These are phyloP conservation scores for Portunus trituberculatus DNA, from an alignment of 1,140 invertebrate genomes.

Conservation along the genomic window DNA sequence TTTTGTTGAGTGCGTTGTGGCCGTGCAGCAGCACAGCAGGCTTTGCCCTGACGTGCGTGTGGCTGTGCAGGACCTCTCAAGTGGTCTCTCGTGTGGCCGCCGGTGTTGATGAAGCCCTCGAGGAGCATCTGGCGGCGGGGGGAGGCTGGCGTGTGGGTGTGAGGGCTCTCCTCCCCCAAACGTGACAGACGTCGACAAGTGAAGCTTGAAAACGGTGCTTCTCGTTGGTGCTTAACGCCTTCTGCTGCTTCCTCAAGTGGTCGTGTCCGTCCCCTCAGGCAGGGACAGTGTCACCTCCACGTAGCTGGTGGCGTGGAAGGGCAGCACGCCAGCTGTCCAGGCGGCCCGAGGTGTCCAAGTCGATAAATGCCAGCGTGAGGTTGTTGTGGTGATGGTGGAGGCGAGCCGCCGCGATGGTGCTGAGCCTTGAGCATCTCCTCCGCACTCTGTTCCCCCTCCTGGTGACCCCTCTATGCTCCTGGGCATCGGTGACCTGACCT, in stretches of 20 bases:
- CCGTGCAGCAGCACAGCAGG: slow-evolving; percentile 10
- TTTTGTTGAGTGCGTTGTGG: slow-evolving; percentile 68
- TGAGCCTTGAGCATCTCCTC: slow-evolving; percentile 63
- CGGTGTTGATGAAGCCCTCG: slow-evolving; percentile 7
- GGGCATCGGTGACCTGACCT: slow-evolving; percentile 74
- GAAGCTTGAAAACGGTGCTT: slow-evolving; percentile 1
- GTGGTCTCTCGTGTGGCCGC: not conserved
- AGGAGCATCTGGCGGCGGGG: not conserved
- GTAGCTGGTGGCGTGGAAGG: not conserved
- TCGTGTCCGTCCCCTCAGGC: not conserved
- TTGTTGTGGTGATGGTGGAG: slow-evolving; percentile 46
- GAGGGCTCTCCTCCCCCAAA: not conserved
- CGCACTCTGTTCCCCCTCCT: slow-evolving; percentile 66
- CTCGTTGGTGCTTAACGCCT: not conserved
- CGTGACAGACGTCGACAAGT: slow-evolving; percentile 28
- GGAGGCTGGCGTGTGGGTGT: not conserved
- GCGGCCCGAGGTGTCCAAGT: not conserved
- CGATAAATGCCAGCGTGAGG: slow-evolving; percentile 6
- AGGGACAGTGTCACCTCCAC: not conserved
- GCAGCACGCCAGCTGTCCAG: slow-evolving; percentile 36
- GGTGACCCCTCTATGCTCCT: slow-evolving; percentile 65
- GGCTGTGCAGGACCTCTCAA: not conserved
- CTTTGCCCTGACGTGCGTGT: not conserved
- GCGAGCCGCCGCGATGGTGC: slow-evolving; percentile 52
- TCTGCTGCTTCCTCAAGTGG: not conserved